Conservation (phyloP, 2,113 vertebrate species). For the Scomber japonicus region DNA sequence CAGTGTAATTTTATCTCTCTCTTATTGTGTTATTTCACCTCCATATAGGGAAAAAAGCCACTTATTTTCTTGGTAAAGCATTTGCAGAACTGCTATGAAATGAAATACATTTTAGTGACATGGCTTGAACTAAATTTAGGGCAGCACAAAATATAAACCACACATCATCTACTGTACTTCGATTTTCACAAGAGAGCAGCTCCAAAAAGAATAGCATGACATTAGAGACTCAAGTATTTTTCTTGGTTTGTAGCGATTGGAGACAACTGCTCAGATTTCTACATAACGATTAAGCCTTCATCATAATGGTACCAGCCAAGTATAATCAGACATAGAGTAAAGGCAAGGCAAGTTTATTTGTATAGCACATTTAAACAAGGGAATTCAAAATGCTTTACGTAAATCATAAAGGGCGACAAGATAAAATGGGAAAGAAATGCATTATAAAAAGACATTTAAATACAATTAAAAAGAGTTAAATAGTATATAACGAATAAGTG, state of each 20-base stretch:
- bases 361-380: too few species aligned
- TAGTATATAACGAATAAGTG: too few species aligned
- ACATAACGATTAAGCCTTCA: not conserved
- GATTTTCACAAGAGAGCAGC: not conserved
- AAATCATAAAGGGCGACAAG: too few species aligned
- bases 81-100: slow-evolving; percentile 14
- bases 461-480: too few species aligned
- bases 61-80: slow-evolving; percentile 24
- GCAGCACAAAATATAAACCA: slow-evolving; percentile 3
- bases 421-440: too few species aligned
- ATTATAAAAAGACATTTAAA: too few species aligned
- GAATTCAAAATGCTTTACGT: too few species aligned
- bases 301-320: not conserved
- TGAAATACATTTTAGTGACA: slow-evolving; percentile 25
- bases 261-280: not conserved
- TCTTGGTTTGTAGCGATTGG: not conserved
- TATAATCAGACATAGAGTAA: too few species aligned
- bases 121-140: not conserved
- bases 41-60: slow-evolving; percentile 1
- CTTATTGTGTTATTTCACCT: slow-evolving; percentile 44
- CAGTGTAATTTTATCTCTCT: slow-evolving; percentile 45
- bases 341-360: too few species aligned
- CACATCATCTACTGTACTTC: not conserved
- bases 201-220: not conserved
- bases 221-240: not conserved